Conservation (phyloP, 2,797 vertebrate genomes). For the Rallus crepitans region DNA sequence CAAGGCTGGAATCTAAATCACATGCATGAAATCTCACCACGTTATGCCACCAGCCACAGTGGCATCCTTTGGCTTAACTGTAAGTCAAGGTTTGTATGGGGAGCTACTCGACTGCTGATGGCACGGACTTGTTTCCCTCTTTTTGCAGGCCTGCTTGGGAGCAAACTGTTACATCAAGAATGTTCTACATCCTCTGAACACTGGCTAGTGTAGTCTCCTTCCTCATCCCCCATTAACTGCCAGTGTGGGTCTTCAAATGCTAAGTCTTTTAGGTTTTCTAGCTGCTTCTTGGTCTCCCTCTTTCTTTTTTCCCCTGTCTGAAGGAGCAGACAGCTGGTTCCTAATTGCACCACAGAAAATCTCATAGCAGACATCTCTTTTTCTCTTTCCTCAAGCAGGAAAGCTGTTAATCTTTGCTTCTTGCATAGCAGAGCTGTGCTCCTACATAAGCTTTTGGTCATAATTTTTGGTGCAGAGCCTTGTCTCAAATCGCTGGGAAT, state of each 20-base stretch:
- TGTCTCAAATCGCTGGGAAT: neutral
- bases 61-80: neutral
- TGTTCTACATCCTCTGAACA: neutral
- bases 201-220: neutral
- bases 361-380: neutral
- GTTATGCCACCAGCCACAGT: neutral
- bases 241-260: neutral
- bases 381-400: neutral
- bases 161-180: neutral
- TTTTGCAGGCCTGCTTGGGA: neutral
- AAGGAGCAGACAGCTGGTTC: neutral
- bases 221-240: neutral
- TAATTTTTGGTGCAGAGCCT: neutral
- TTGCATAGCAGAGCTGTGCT: neutral
- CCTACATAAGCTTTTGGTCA: neutral
- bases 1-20: neutral
- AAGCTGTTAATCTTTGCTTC: neutral
- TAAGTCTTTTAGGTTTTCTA: too few relatives aligned
- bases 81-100: neutral
- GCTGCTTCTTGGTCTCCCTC: too few relatives aligned
- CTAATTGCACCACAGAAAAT: neutral
- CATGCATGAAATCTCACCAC: rapidly evolving
- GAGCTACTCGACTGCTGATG: neutral
- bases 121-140: neutral
- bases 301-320: neutral